Conservation (phyloP, 2,888 invertebrate species). For the Melanostoma scalare region DNA sequence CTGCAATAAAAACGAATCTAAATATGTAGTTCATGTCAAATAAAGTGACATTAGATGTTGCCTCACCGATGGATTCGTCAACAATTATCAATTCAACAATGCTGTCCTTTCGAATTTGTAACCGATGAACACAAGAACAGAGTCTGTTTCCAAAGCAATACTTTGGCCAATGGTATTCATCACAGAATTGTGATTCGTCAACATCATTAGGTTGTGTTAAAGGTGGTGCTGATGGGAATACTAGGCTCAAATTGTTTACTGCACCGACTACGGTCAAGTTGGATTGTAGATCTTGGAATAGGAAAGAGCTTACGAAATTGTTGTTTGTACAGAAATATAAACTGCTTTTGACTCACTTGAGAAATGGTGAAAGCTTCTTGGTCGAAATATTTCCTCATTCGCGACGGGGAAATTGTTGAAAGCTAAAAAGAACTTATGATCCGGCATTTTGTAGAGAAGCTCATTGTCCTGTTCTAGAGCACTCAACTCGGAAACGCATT, state of each 20-base stretch:
- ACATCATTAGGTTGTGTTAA: conserved; percentile 85
- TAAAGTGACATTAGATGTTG: conserved; percentile 1
- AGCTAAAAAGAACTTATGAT: conserved; percentile 75
- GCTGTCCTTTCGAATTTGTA: conserved; percentile 75
- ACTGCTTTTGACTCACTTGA: conserved; percentile 74
- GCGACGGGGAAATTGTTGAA: conserved; percentile 75
- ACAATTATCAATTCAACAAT: conserved; percentile 79
- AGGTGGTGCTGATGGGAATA: conserved; percentile 89
- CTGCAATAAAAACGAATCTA: conserved; percentile 73
- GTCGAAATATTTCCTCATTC: conserved; percentile 74
- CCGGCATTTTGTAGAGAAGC: conserved; percentile 73
- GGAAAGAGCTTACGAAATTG: not conserved
- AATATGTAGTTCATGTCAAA: not conserved
- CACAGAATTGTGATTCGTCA: conserved; percentile 77
- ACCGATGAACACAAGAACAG: conserved; percentile 76
- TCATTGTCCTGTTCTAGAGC: conserved; percentile 67
- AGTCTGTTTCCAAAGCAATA: conserved; percentile 70
- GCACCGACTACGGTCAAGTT: conserved; percentile 81
- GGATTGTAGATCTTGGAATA: conserved; percentile 72
- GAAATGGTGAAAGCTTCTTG: conserved; percentile 75
- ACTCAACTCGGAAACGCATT: conserved; percentile 74
- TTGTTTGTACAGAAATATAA: conserved; percentile 25
- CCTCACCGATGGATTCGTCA: conserved; percentile 77
- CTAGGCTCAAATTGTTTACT: conserved; percentile 89
- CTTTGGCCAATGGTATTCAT: conserved; percentile 73